Evolutionary conservation across 2,888 invertebrate genomes (phyloP).

Genomic region (Notocelia uddmanniana): DNA sequence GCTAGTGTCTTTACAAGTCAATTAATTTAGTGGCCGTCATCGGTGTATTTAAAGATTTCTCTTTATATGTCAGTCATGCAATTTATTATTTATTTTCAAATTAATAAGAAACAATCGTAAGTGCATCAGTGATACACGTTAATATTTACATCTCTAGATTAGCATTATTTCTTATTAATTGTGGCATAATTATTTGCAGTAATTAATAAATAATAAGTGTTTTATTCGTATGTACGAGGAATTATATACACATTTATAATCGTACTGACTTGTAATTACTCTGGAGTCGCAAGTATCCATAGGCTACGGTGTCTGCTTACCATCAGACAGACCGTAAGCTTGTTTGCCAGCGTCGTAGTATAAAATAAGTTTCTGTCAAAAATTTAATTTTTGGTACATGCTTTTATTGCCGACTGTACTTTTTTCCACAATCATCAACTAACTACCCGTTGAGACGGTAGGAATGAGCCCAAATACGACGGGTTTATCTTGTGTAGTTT

Average conservation of each 20-base stretch:
- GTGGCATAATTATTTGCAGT: not conserved
- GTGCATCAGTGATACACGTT: not conserved
- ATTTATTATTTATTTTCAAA: not conserved
- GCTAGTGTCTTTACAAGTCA: constrained; percentile 22
- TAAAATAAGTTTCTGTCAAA: too few relatives aligned
- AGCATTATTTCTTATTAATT: not conserved
- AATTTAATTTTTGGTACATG: too few relatives aligned
- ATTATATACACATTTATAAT: not conserved
- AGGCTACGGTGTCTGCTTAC: too few relatives aligned
- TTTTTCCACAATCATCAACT: too few relatives aligned
- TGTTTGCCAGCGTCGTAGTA: too few relatives aligned
- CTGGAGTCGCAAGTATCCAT: too few relatives aligned
- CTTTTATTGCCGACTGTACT: too few relatives aligned
- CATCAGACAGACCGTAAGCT: too few relatives aligned
- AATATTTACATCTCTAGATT: not conserved
- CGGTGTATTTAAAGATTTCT: not conserved
- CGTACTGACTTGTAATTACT: too few relatives aligned
- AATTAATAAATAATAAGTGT: not conserved
- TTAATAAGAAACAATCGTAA: not conserved
- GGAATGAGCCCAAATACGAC: too few relatives aligned
- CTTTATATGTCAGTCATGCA: not conserved
- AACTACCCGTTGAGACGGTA: too few relatives aligned
- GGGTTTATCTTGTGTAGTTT: too few relatives aligned
- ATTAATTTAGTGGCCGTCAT: constrained; percentile 9
- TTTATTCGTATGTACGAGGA: not conserved